A percentile compares a stretch with the other conserved stretches of the same genome.
phyloP scores from a whole-genome alignment of 2,113 vertebrate species.

The Antidorcas marsupialis region DNA sequence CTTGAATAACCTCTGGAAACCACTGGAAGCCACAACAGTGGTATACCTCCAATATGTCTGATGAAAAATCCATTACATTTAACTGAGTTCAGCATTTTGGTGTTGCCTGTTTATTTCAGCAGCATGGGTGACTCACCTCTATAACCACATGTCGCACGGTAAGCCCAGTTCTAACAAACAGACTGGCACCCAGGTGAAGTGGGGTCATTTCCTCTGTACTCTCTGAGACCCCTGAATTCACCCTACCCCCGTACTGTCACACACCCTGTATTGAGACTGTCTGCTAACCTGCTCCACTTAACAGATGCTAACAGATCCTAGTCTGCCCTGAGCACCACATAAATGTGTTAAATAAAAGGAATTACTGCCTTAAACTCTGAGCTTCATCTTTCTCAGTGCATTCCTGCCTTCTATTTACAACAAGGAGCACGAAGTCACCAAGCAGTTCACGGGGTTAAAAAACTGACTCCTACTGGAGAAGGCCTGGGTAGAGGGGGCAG shows the following conservation, averaged over 20 bases:
- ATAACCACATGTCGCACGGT: not conserved
- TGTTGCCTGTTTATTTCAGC: not conserved
- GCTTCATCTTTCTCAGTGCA: not conserved
- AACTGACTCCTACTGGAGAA: not conserved
- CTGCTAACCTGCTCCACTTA: not conserved
- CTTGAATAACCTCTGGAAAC: not conserved
- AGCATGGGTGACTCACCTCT: not conserved
- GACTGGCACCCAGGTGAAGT: not conserved
- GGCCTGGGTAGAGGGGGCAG: fast-evolving
- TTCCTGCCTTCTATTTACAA: not conserved
- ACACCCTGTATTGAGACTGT: not conserved
- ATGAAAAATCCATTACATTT: not conserved
- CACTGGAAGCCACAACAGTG: not conserved
- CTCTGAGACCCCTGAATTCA: not conserved
- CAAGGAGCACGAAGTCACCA: not conserved
- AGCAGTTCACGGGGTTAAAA: not conserved
- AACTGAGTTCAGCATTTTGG: not conserved
- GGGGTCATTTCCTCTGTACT: not conserved
- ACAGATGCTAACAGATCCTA: not conserved
- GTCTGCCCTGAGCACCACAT: not conserved
- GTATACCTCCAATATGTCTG: not conserved
- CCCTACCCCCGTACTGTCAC: not conserved
- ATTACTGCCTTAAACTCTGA: not conserved
- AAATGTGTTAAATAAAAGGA: not conserved
- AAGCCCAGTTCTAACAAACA: not conserved